Percentiles rank a stretch among this genome's conserved stretches.
Evolutionary conservation across 2,797 vertebrate genomes (phyloP).

Genomic region (Rhadinocentrus ornatus): DNA sequence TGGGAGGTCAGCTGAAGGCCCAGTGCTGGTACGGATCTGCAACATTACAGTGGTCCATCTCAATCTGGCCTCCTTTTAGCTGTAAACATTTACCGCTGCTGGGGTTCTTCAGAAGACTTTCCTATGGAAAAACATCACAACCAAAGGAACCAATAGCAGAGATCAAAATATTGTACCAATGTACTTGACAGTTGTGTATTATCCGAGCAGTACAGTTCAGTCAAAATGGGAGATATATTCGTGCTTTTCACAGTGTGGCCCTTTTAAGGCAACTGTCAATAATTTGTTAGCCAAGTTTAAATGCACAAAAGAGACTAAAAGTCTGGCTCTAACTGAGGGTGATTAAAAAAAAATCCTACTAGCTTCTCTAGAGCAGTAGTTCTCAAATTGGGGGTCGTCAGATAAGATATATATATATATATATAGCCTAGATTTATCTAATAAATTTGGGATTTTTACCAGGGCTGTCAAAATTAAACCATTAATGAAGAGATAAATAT

Average conservation of each 20-base stretch:
- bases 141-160: conserved; percentile 7
- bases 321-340: neutral
- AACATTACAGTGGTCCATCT: conserved; percentile 82
- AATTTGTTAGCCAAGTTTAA: neutral
- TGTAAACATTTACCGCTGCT: conserved; percentile 86
- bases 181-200: neutral
- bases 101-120: conserved; percentile 87
- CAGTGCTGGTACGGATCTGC: conserved; percentile 86
- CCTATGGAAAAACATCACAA: conserved; percentile 68
- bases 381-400: too few species aligned
- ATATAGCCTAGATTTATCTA: too few species aligned
- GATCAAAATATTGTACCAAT: neutral
- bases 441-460: too few species aligned
- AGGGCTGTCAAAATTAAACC: too few species aligned
- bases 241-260: neutral
- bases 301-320: neutral
- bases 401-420: too few species aligned
- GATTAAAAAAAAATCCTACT: neutral
- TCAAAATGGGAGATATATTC: neutral
- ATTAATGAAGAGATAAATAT: too few species aligned
- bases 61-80: conserved; percentile 74
- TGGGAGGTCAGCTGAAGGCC: conserved; percentile 85
- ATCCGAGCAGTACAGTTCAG: neutral
- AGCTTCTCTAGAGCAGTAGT: too few species aligned
- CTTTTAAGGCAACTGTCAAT: neutral